Percentiles rank a stretch among this genome's conserved stretches.
These are phyloP conservation scores for Megaceryle maxima DNA, from an alignment of 2,113 vertebrate species.

Conservation along the genomic window DNA sequence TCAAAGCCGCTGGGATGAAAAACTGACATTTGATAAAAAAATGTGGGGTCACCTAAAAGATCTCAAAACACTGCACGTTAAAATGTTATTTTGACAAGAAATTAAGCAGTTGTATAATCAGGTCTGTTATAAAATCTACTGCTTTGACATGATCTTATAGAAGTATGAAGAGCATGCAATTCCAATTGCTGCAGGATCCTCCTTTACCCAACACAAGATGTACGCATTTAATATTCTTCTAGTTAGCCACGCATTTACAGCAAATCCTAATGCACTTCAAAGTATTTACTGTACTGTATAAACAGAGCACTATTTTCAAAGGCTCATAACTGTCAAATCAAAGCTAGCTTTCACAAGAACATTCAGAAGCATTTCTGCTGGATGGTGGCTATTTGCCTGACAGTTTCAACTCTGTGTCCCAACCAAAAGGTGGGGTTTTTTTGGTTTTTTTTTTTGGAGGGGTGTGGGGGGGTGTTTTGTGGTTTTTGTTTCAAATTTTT, in stretches of 20 bases:
- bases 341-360: conserved; percentile 41
- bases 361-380: conserved; percentile 12
- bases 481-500: no score
- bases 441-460: no score
- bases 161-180: not conserved
- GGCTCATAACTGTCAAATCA: conserved; percentile 53
- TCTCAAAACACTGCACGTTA: not conserved
- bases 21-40: conserved; percentile 46
- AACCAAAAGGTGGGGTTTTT: conserved; percentile 1
- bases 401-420: conserved; percentile 16
- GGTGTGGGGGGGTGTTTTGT: no score
- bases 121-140: conserved; percentile 10
- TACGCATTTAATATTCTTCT: conserved; percentile 26
- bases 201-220: conserved; percentile 18
- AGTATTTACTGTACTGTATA: conserved; percentile 45
- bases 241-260: conserved; percentile 45
- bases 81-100: conserved; percentile 48
- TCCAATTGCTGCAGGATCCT: not conserved
- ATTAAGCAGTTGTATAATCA: conserved; percentile 46
- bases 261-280: conserved; percentile 23
- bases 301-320: conserved; percentile 50
- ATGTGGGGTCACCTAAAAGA: conserved; percentile 33
- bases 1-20: conserved; percentile 45
- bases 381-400: conserved; percentile 54
- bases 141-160: conserved; percentile 2